Base-by-base conservation (phyloP, 2,113 vertebrate genomes). In the Sminthopsis crassicaudata region DNA sequence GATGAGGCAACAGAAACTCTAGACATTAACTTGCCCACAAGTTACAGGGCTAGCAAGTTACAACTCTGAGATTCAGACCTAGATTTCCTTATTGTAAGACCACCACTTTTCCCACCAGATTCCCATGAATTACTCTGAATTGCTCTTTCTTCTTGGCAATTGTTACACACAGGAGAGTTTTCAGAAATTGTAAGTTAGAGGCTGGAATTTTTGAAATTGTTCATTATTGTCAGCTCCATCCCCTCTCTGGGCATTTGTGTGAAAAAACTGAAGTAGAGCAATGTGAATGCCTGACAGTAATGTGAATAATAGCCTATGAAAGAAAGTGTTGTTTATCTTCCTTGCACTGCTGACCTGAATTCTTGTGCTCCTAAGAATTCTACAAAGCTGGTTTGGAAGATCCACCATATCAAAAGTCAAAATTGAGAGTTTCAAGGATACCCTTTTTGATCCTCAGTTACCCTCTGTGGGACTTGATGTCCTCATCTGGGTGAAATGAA, bases 281-380 rank as follows among this genome's bases (percentile, higher is more conserved):
- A 36, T 93, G 1, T 94, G 92, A 96, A 92, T 92, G 19, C 89
- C 90, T 95, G 46, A 0, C 27, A 48, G 53, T 46, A 53, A 5
- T 53, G 46, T 95, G 91, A 95, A 11, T 0, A 0, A 25, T 53
- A 46, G 90, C 2, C 8, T 67, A 16, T 90, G 84, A 91, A 95
- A 96, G 94, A 93, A 30, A 96, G 24, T 92, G 95, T 90, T 95
- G 2, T 95, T 94, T 92, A 96, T 91, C 54, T 84, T 93, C 48
- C 67, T 22, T 94, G 52, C 27, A 3, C 0, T n/a, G 16, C 89
- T 96, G 91, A 84, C 57, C 46, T 30, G 25, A 55, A 52, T 90
- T 93, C 50, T 60, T 60, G 9, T 26, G 7, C 42, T 89, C 25
- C 50, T 52, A 92, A 93, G 91, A 94, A 30, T 90, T 94, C 88